These are phyloP conservation scores for Gavia stellata DNA, from an alignment of 2,113 vertebrate species.

Conservation along the genomic window DNA sequence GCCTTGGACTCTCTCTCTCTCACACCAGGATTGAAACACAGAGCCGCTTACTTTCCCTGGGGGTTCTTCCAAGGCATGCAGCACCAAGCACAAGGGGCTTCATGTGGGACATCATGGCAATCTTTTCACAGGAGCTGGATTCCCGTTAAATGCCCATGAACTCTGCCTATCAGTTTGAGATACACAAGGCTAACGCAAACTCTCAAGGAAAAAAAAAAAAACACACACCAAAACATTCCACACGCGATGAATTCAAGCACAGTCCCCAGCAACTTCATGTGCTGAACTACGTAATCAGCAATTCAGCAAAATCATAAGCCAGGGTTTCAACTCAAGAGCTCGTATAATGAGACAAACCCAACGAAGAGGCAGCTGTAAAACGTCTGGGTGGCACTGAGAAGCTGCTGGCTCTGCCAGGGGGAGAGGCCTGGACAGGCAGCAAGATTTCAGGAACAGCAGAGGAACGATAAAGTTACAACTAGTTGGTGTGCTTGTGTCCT, in stretches of 20 bases:
- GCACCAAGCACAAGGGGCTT: background rate
- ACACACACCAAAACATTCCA: background rate
- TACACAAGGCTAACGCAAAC: background rate
- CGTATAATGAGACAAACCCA: background rate
- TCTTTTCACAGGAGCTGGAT: background rate
- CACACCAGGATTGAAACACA: background rate
- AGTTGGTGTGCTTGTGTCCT: background rate
- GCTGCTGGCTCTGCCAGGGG: background rate
- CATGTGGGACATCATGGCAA: background rate
- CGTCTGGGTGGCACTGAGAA: background rate
- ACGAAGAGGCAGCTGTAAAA: background rate
- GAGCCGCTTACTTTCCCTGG: background rate
- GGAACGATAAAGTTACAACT: background rate
- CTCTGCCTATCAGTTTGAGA: background rate
- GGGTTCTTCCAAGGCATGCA: background rate
- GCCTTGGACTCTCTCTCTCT: background rate
- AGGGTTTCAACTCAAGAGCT: background rate
- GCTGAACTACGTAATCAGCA: background rate
- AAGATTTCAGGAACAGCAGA: background rate
- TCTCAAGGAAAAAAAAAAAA: background rate
- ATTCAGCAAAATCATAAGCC: background rate
- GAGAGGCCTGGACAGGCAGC: background rate
- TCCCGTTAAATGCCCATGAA: background rate
- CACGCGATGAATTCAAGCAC: background rate
- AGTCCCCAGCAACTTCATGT: background rate